Evolutionary conservation across 35 echinoderm and acorn worm species (phyloP), one percentile per base, ranked within the genome.

Genomic region (Chiridota heheva): DNA sequence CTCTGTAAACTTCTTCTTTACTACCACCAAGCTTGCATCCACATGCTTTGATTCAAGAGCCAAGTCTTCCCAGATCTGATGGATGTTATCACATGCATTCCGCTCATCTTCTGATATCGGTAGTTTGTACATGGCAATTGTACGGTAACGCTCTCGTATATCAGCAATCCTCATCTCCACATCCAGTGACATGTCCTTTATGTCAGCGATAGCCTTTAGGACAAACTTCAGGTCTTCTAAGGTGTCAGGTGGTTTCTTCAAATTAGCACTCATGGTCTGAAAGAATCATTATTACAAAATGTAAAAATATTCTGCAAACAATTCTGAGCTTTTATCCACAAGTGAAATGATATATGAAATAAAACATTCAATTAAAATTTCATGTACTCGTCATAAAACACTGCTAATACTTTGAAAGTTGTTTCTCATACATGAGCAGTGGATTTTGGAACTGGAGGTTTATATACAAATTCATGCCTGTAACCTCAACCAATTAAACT

Each of bases 1-100:
- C 81, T 98, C 95, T 13, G 95, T 98, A 55, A 97, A 98, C 64
- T 98, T 98, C 77, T 83, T 98, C 85, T 98, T 98, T 80, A 98
- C 95, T 13, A 98, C 75, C 28, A 97, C 80, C 22, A 98, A 69
- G 60, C 95, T 98, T 0, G 95, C 95, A 78, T 98, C 95, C 5
- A 98, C 95, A 58, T 98, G 89, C 49, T 98, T 98, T 7, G 95
- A 98, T 69, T 98, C 95, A 56, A 91, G 37, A 75, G 89, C 84
- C 26, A 92, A 81, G 22, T 92, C 95, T 18, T 89, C 84, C 95
- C 89, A 98, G 36, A 88, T 92, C 85, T 88, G 80, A 39, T 81
- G 76, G 73, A 92, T 88, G 39, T 69, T 91, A 0, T 27, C 20
- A 78, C 95, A 98, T 22, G 74, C 32, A 40, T 91, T 85, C 40